Evolutionary conservation across 2,797 vertebrate species (phyloP), one percentile per base, ranked within the genome.

Genomic region (Spea hammondii): DNA sequence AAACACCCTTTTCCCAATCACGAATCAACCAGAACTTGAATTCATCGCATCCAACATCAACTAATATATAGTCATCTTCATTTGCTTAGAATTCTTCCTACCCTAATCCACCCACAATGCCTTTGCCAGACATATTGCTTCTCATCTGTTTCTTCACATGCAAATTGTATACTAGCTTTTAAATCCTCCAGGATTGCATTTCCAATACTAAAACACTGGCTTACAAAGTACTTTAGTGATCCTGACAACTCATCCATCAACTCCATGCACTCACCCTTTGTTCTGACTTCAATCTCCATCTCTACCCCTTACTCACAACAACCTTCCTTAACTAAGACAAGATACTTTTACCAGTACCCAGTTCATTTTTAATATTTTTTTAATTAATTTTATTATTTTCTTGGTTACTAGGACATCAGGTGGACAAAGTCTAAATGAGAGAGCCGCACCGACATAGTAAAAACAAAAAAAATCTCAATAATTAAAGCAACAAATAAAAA

Each of bases 291-390:
- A 79, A 79, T 54, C 69, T 78, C 10, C 17, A 66, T 32, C 69
- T 78, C 70, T 78, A 60, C 77, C 69, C 59, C 69, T 65, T 49
- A 72, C 62, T 12, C 49, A 54, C 55, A 78, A 70, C 67, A 78
- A 70, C 67, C 67, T 77, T 32, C 17, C 11, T 9, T 70, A 62
- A 53, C 66, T 77, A 50, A 51, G 68, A 59, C 64, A 76, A 76
- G 32, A 46, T 75, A 45, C 54, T 32, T 32, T 32, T 32, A 32
- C 67, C 64, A 67, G 75, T 77, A 60, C 46, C 46, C 49, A 62
- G 46, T 32, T 32, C 32, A 32, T 32, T 32, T 32, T 32, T 32
- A 32, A 32, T 32, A 32, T 32, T 32, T 32, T 32, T 32, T 32
- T 2, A 1, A 32, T 32, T 0, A 32, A 32, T 32, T 32, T 32